Evolutionary conservation across 2,113 vertebrate species (phyloP), one percentile per base, ranked within the genome.

Genomic region (Pygoscelis antarcticus): DNA sequence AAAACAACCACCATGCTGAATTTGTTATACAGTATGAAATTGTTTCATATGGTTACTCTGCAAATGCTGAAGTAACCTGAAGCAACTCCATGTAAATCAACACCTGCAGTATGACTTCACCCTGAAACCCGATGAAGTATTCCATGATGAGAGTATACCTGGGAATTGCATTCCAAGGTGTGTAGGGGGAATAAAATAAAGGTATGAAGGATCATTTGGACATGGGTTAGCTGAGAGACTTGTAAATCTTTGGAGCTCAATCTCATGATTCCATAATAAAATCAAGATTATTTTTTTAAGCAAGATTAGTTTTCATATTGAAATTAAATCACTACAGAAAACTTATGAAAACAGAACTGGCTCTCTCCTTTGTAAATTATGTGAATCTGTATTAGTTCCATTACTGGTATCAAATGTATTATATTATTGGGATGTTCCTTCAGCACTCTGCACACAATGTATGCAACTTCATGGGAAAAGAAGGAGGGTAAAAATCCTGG

Each of bases 181-280:
- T 68, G 23, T 44, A 47, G 13, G 9, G n/a, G 40, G 7, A 79
- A 83, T 60, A 72, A 89, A 89, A 77, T 22, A 81, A 70, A 83
- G 25, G 27, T 78, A 66, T 23, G 55, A 89, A 85, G 16, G 13
- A 66, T 49, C 34, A 61, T 58, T 72, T 85, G 40, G 60, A 57
- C 21, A 27, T 10, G 13, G 34, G 5, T 62, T 60, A 90, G 17
- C 25, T 19, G 40, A 71, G 52, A 76, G 27, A 32, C 30, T n/a
- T 93, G 44, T 77, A 83, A 90, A 88, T 65, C 51, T 85, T 92
- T 66, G 38, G 49, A 86, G 57, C 13, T 76, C 83, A 83, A 52
- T 32, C 65, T 90, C 38, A 62, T 12, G 9, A 85, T 54, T 78
- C 34, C 46, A 57, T 87, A 95, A 95, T 92, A 92, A 98, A 97